Evolutionary conservation across 2,113 vertebrate species (phyloP), one percentile per base, ranked within the genome.

Genomic region (Alethe diademata): DNA sequence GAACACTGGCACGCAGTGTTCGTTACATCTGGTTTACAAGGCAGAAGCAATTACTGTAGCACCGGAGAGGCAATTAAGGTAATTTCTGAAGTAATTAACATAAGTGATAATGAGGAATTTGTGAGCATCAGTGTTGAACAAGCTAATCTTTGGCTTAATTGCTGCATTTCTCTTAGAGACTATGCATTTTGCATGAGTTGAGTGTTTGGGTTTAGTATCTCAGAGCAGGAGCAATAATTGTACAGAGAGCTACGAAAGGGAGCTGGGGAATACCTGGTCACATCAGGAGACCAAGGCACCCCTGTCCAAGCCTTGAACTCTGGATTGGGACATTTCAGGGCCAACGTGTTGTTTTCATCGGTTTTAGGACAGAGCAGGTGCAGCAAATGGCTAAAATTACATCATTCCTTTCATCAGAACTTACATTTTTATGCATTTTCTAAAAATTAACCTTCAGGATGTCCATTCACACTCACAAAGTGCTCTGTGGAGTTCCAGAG

Each of bases 81-180:
- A 95, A 97, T 97, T 97, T 90, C 96, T 80, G 26, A 92, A 94
- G 95, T 95, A 96, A 97, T 97, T 97, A 97, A 92, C 90, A 23
- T 75, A 96, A 96, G 93, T 45, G 93, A 95, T 97, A 97, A 97
- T 70, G 94, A 97, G 96, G 90, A 95, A 81, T 96, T 92, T 67
- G 90, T 82, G 88, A 97, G 80, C 2, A 0, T 79, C 62, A 25
- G 5, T 83, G 91, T 96, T 93, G 94, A 96, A 80, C 91, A 89
- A 97, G 95, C 91, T 95, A 74, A 94, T 97, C 95, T 97, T 92
- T 50, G 91, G 83, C 91, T 95, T 96, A 95, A 96, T 95, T 94
- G 93, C 93, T 62, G 7, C 71, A 42, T 91, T 95, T 78, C 80
- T 93, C 58, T 72, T 92, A 31, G 0, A 42, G 65, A 72, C 79